Evolutionary conservation across 2,888 invertebrate species (phyloP).

Genomic region (Diadegma fenestrale): DNA sequence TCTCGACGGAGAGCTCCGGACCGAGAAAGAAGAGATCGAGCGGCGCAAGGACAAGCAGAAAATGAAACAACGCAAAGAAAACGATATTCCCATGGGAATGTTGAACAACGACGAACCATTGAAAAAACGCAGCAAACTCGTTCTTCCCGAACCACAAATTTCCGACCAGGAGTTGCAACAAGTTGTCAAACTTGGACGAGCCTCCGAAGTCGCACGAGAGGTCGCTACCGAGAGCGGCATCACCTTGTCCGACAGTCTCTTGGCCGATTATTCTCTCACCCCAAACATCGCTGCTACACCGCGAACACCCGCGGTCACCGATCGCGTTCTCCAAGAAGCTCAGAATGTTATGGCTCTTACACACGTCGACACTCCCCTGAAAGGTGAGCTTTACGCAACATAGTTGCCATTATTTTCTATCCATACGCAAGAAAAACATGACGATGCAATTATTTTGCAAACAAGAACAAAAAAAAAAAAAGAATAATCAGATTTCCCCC

Average conservation of each 20-base stretch:
- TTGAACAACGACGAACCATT: conserved; percentile 95
- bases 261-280: conserved; percentile 95
- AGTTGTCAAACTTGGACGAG: conserved; percentile 96
- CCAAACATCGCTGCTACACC: conserved; percentile 90
- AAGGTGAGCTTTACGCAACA: conserved; percentile 85
- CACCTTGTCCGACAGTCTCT: conserved; percentile 93
- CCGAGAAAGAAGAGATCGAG: conserved; percentile 97
- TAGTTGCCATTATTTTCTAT: not conserved
- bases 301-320: conserved; percentile 94
- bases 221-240: conserved; percentile 92
- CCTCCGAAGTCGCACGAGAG: conserved; percentile 96
- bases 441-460: too few species aligned
- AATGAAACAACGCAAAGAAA: conserved; percentile 97
- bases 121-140: conserved; percentile 97
- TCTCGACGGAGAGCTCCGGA: conserved; percentile 95
- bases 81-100: conserved; percentile 96
- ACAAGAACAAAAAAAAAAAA: too few species aligned
- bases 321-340: conserved; percentile 96
- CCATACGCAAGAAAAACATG: not conserved
- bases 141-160: conserved; percentile 98
- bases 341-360: conserved; percentile 99
- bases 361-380: conserved; percentile 98
- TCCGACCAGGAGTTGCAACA: conserved; percentile 96
- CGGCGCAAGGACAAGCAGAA: conserved; percentile 98
- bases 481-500: too few species aligned